These are phyloP conservation scores for Numenius arquata DNA, from an alignment of 2,113 vertebrate species.

Conservation along the genomic window DNA sequence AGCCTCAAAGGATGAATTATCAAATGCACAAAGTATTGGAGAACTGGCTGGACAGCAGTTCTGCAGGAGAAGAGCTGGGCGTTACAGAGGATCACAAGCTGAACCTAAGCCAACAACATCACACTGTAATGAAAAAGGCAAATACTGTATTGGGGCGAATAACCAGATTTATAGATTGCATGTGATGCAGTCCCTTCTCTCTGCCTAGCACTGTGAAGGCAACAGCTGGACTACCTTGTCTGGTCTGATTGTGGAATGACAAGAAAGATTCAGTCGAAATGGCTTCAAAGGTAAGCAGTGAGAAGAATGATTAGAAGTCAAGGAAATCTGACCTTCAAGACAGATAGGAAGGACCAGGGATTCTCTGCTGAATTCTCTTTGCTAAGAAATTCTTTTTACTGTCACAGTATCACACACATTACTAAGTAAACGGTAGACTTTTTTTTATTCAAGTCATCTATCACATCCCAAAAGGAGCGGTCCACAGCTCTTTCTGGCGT, in stretches of 20 bases:
- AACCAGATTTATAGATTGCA: background rate
- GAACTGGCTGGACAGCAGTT: background rate
- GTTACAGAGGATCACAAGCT: background rate
- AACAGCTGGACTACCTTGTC: background rate
- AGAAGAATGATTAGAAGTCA: background rate
- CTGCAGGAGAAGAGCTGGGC: background rate
- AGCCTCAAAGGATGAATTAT: background rate
- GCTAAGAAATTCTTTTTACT: background rate
- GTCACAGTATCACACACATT: background rate
- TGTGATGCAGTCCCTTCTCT: background rate
- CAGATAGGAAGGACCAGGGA: background rate
- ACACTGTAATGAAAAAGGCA: background rate
- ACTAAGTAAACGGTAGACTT: background rate
- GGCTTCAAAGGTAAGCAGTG: background rate
- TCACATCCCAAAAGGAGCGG: background rate
- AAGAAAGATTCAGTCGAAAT: background rate
- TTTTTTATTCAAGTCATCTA: background rate
- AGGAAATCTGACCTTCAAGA: background rate
- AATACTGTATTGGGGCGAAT: background rate
- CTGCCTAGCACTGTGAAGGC: background rate
- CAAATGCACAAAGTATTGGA: background rate
- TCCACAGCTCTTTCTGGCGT: background rate
- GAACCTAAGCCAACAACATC: background rate
- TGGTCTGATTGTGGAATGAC: background rate
- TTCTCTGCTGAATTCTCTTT: background rate